These are phyloP conservation scores for Monodelphis domestica DNA, from an alignment of 2,797 vertebrate species.

Conservation along the genomic window DNA sequence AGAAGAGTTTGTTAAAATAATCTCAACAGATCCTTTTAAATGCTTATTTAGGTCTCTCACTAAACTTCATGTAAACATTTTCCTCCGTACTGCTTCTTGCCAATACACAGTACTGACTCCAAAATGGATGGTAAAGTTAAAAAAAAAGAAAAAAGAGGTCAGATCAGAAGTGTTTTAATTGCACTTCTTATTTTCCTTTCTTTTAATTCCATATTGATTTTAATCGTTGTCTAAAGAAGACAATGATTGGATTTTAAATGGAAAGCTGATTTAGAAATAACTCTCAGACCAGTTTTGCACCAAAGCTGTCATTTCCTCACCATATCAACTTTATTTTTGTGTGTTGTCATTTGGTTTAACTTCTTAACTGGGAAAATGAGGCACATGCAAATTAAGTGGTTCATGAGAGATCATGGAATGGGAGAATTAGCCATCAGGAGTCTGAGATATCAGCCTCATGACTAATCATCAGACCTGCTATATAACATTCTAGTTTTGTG, in stretches of 20 bases:
- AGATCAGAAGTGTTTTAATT: background rate
- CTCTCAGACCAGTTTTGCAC: background rate
- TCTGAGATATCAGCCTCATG: background rate
- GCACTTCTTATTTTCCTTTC: background rate
- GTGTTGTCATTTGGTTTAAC: slow-evolving; percentile 16
- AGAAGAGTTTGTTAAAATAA: background rate
- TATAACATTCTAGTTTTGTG: slow-evolving; percentile 51
- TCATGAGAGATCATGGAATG: slow-evolving; percentile 31
- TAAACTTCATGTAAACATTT: background rate
- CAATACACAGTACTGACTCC: too few species aligned
- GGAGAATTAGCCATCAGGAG: slow-evolving; percentile 56
- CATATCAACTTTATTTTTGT: slow-evolving; percentile 18
- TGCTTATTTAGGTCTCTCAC: background rate
- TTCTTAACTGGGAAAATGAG: background rate
- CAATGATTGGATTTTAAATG: background rate
- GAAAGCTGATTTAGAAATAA: background rate
- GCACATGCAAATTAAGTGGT: background rate
- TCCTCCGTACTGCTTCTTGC: background rate
- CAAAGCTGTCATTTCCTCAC: background rate
- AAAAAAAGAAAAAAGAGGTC: too few species aligned
- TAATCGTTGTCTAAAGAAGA: background rate
- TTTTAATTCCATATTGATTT: background rate
- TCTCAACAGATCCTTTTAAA: background rate
- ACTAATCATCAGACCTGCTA: slow-evolving; percentile 26
- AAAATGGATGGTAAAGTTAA: too few species aligned